Percentiles rank a stretch among this genome's conserved stretches.
phyloP scores from a whole-genome alignment of 1,140 invertebrate species.

The Saccostrea echinata region DNA sequence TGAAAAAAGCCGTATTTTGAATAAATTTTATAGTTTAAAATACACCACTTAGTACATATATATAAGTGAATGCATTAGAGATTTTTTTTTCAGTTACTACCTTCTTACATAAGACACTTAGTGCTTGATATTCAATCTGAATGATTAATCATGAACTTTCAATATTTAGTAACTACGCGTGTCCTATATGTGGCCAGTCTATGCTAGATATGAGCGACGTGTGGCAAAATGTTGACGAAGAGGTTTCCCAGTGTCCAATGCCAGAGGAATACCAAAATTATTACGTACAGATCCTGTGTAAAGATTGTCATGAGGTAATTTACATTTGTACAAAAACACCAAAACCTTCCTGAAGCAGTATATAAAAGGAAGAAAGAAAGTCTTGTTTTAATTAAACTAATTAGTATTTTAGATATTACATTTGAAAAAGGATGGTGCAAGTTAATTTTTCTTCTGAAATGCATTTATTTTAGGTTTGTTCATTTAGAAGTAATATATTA shows the following conservation, averaged over 20 bases:
- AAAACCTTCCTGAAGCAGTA: too few species aligned
- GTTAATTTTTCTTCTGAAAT: background rate
- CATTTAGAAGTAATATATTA: background rate
- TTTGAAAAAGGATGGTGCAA: too few species aligned
- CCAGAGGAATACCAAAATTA: constrained; percentile 89
- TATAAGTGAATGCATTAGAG: too few species aligned
- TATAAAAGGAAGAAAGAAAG: too few species aligned
- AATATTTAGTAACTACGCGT: constrained; percentile 85
- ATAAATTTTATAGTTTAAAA: too few species aligned
- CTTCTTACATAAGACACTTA: too few species aligned
- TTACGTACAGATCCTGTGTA: constrained; percentile 90
- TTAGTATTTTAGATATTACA: too few species aligned
- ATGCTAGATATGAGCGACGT: constrained; percentile 91
- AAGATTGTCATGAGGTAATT: constrained; percentile 91
- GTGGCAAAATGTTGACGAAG: constrained; percentile 90
- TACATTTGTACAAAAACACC: background rate
- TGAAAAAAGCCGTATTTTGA: too few species aligned
- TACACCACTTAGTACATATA: too few species aligned
- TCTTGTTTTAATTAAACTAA: too few species aligned
- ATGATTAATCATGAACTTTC: background rate
- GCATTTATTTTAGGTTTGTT: background rate
- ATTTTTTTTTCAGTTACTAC: too few species aligned
- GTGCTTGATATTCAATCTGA: too few species aligned
- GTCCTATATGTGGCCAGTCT: constrained; percentile 91
- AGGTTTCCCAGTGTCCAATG: constrained; percentile 90